Evolutionary conservation across 2,888 invertebrate genomes (phyloP), one percentile per base, ranked within the genome.

Genomic region (Nyleta sp.): DNA sequence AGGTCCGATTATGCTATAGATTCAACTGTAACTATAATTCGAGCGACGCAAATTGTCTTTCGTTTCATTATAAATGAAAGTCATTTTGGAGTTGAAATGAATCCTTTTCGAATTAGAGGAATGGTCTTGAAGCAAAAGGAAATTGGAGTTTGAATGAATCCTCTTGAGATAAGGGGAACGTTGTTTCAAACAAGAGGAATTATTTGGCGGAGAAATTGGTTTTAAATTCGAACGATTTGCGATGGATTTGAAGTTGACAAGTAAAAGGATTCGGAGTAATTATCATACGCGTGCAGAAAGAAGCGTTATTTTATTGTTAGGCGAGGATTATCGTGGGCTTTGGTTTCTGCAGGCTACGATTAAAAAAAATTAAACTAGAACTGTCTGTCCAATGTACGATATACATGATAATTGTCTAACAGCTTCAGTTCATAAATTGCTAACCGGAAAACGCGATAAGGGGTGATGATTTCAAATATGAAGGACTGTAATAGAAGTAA

Each of bases 401-500:
- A 67, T 74, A 67, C 76, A 82, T 68, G 77, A 81, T 83, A 84
- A 84, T 84, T 84, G 80, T 79, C 72, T 76, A 71, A 80, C 79
- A 77, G 81, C 80, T 80, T 80, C 75, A 76, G 78, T 80, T 81
- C 80, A 83, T 83, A 83, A 84, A 82, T 83, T 80, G 80, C 72
- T 73, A 82, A 84, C 80, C 82, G 82, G 84, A 83, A 83, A 82
- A 82, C 81, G 24, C 46, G 62, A 46, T 59, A 74, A 74, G 80
- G 80, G 81, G 78, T 78, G 78, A 78, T 80, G 70, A 81, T 78
- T 80, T 74, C 53, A 73, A 75, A 75, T 75, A 75, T 44, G 57
- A 75, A 80, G 77, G 57, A 64, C 70, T 74, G 67, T 60, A 67
- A 74, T 68, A 38, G 62, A 60, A 44, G 67, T 50, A 48, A 68